Evolutionary conservation across 2,113 vertebrate species (phyloP).

Genomic region (Opisthocomus hoazin): DNA sequence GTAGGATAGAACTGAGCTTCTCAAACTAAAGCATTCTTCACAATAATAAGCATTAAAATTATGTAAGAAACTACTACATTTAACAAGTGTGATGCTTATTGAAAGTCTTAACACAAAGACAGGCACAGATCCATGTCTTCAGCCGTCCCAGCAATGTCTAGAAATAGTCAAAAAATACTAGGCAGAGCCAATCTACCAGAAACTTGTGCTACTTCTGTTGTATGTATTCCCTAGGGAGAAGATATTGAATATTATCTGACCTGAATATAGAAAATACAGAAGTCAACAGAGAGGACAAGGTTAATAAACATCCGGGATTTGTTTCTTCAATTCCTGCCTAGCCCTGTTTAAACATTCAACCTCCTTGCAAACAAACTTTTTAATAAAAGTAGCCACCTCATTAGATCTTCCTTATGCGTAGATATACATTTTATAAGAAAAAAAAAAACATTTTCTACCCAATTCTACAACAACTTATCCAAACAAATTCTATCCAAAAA

Average conservation of each 20-base stretch:
- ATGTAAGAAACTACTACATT: not conserved
- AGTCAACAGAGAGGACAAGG: not conserved
- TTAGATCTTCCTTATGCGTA: not conserved
- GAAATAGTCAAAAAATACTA: not conserved
- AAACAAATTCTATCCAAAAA: not conserved
- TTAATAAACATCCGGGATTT: not conserved
- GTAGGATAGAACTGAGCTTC: not conserved
- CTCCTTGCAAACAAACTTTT: not conserved
- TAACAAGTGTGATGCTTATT: not conserved
- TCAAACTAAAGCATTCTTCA: not conserved
- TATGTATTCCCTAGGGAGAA: not conserved
- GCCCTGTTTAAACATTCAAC: not conserved
- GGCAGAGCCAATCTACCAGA: not conserved
- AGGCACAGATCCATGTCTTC: not conserved
- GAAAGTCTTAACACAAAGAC: not conserved
- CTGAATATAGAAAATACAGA: not conserved
- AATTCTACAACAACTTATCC: not conserved
- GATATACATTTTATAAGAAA: not conserved
- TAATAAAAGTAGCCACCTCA: not conserved
- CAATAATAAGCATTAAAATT: not conserved
- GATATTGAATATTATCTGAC: not conserved
- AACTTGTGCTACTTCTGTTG: not conserved
- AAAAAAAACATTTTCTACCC: not conserved
- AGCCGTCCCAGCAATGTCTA: not conserved
- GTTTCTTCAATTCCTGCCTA: not conserved